Conservation (phyloP, 2,888 invertebrate genomes). For the Drosophila tripunctata region DNA sequence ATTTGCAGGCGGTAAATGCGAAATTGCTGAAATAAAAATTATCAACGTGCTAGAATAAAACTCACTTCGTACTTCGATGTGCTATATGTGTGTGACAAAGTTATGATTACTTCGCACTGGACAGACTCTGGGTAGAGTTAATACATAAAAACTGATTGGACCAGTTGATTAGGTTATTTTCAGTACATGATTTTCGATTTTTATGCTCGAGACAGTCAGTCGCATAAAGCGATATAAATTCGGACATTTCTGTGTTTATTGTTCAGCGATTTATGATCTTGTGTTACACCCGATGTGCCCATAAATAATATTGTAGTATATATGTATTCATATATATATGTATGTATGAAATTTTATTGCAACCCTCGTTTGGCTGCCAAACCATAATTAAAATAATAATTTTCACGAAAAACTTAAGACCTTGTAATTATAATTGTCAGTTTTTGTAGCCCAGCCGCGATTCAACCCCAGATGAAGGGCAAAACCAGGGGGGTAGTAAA, state of each 20-base stretch:
- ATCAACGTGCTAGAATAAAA: slow-evolving; percentile 75
- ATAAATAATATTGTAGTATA: slow-evolving; percentile 41
- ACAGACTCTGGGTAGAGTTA: slow-evolving; percentile 2
- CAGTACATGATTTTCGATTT: slow-evolving; percentile 42
- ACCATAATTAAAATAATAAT: slow-evolving; percentile 83
- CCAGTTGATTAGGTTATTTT: slow-evolving; percentile 72
- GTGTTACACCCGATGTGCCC: slow-evolving; percentile 31
- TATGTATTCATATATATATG: slow-evolving; percentile 8
- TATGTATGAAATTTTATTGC: slow-evolving; percentile 49
- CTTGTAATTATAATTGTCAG: slow-evolving; percentile 83
- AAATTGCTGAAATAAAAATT: slow-evolving; percentile 71
- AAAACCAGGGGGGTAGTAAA: neutral
- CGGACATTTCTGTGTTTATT: slow-evolving; percentile 59
- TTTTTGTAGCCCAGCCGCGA: slow-evolving; percentile 50
- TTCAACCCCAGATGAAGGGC: slow-evolving; percentile 48
- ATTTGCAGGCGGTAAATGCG: slow-evolving; percentile 30
- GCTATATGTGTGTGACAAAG: slow-evolving; percentile 47
- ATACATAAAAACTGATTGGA: slow-evolving; percentile 70
- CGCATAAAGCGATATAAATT: slow-evolving; percentile 28
- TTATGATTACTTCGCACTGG: slow-evolving; percentile 62
- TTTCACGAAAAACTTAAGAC: slow-evolving; percentile 82
- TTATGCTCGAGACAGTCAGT: slow-evolving; percentile 54
- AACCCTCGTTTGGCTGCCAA: slow-evolving; percentile 34
- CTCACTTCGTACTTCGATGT: slow-evolving; percentile 24
- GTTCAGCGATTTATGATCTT: slow-evolving; percentile 68